Evolutionary conservation across 2,888 invertebrate genomes (phyloP).

Genomic region (Eupsilia transversa): DNA sequence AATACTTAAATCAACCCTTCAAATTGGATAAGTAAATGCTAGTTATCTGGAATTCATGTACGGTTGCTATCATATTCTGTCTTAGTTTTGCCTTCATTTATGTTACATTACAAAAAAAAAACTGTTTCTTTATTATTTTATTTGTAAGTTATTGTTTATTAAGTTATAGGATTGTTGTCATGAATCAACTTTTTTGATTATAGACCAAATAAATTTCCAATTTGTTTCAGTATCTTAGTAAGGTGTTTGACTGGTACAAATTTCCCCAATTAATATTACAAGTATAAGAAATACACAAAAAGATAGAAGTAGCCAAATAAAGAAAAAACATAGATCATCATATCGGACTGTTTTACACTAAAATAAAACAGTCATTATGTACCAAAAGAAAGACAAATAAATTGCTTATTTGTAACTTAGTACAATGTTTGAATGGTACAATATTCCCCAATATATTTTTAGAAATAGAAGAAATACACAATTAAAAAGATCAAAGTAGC

Average conservation of each 20-base stretch:
- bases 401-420: not conserved
- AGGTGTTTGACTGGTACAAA: slow-evolving; percentile 43
- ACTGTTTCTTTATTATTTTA: slow-evolving; percentile 30
- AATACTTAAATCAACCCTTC: not conserved
- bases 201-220: slow-evolving; percentile 24
- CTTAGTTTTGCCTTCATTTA: slow-evolving; percentile 9
- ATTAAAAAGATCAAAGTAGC: not conserved
- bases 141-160: slow-evolving; percentile 42
- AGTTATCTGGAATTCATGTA: slow-evolving; percentile 4
- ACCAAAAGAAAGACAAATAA: not conserved
- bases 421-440: not conserved
- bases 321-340: not conserved
- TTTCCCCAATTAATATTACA: slow-evolving; percentile 8
- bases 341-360: not conserved
- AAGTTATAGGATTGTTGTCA: slow-evolving; percentile 21
- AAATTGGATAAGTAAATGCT: not conserved
- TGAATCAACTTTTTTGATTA: slow-evolving; percentile 6
- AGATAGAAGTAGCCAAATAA: not conserved
- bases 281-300: not conserved
- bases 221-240: slow-evolving; percentile 27
- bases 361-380: not conserved
- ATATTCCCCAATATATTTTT: not conserved
- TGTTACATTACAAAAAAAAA: not conserved
- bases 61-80: not conserved
- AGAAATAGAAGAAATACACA: not conserved